phyloP scores from a whole-genome alignment of 2,113 vertebrate genomes.

The Baryphthengus martii region DNA sequence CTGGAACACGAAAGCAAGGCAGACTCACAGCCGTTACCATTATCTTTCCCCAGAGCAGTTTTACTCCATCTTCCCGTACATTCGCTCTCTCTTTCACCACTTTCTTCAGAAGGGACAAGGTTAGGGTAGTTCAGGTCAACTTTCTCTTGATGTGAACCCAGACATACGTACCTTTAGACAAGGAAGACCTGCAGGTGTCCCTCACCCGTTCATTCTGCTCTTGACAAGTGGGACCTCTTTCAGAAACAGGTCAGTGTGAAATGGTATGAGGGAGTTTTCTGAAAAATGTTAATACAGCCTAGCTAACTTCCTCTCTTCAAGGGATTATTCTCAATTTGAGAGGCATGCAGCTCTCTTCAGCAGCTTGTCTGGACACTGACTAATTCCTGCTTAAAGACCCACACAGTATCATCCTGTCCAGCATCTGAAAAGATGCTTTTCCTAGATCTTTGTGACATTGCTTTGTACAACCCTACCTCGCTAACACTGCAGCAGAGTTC shows the following conservation, averaged over 20 bases:
- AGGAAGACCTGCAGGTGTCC: neutral
- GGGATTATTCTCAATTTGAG: neutral
- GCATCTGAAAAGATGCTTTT: neutral
- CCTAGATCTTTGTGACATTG: neutral
- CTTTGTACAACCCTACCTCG: neutral
- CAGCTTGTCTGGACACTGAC: neutral
- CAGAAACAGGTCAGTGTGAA: rapidly evolving
- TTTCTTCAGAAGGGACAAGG: neutral
- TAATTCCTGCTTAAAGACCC: neutral
- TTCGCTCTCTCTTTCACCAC: neutral
- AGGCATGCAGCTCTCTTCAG: neutral
- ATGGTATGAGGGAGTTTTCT: neutral
- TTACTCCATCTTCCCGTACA: neutral
- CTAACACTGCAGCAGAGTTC: neutral
- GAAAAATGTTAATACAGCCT: neutral
- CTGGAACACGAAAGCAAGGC: neutral
- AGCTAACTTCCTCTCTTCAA: neutral
- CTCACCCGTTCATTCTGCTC: neutral
- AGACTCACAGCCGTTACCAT: neutral
- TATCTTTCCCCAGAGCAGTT: rapidly evolving
- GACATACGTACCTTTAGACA: neutral
- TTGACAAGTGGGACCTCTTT: neutral
- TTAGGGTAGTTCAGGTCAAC: neutral
- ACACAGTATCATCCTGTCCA: neutral
- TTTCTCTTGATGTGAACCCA: neutral